A percentile compares a stretch with the other conserved stretches of the same genome.
Conservation (phyloP, 2,113 vertebrate genomes). For the Campylomormyrus tamandua region DNA sequence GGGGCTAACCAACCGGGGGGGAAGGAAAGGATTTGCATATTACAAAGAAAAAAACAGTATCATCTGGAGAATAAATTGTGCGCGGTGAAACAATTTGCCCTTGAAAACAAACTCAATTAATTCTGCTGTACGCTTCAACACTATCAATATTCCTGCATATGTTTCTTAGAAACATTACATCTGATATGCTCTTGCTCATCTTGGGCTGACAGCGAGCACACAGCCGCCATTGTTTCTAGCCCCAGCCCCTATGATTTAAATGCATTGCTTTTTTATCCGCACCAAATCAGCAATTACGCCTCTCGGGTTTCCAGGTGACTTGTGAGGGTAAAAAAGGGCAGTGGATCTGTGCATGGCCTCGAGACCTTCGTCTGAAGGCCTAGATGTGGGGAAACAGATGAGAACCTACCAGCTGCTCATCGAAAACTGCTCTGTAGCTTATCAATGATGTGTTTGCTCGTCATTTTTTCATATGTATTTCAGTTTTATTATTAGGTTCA, state of each 20-base stretch:
- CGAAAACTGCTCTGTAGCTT: not conserved
- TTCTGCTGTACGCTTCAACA: conserved; percentile 16
- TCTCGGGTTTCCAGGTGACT: not conserved
- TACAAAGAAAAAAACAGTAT: not conserved
- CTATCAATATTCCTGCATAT: conserved; percentile 15
- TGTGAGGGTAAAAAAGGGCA: not conserved
- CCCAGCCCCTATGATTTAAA: not conserved
- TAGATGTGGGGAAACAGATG: not conserved
- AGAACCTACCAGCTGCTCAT: not conserved
- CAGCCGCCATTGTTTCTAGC: not conserved
- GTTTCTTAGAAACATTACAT: conserved; percentile 17
- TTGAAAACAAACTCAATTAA: conserved; percentile 22
- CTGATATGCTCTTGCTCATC: conserved; percentile 17
- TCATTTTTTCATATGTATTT: not conserved
- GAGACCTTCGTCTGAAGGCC: not conserved
- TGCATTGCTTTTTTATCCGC: conserved; percentile 15
- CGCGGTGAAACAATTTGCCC: conserved; percentile 20
- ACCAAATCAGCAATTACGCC: conserved; percentile 13
- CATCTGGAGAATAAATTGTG: not conserved
- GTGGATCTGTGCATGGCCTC: not conserved
- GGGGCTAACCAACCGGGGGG: conserved; percentile 1
- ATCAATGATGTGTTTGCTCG: not conserved
- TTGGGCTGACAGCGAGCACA: not conserved
- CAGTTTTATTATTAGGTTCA: not conserved
- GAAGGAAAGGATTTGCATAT: conserved; percentile 1